A percentile compares a stretch with the other conserved stretches of the same genome.
Conservation (phyloP, 23 tunicate genomes). For the Corella eumyota region DNA sequence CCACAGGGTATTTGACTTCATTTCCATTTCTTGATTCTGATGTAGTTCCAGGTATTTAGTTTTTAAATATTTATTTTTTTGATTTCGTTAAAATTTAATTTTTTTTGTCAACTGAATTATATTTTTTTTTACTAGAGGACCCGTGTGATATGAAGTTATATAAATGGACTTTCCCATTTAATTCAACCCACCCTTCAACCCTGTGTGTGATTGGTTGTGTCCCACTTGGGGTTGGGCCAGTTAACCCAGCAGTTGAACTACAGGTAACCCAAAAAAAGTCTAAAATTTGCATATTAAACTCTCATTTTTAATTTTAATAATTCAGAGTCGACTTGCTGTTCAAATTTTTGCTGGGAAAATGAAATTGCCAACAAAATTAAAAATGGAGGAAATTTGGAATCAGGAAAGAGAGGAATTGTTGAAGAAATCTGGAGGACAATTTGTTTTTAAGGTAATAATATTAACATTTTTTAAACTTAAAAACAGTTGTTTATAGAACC, state of each 20-base stretch:
- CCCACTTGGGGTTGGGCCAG: slow-evolving; percentile 33
- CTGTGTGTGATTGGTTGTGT: slow-evolving; percentile 39
- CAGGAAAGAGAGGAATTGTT: slow-evolving; percentile 1
- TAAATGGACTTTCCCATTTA: slow-evolving; percentile 57
- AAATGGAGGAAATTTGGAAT: slow-evolving; percentile 16
- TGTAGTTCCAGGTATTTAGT: slow-evolving; percentile 42
- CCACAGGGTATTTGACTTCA: slow-evolving; percentile 32
- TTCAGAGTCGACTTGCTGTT: slow-evolving; percentile 38
- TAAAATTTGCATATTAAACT: neutral
- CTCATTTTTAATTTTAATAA: neutral
- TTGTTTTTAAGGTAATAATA: slow-evolving; percentile 3
- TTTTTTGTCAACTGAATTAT: neutral
- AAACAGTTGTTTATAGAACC: neutral
- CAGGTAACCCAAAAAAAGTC: slow-evolving; percentile 22
- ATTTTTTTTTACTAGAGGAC: neutral
- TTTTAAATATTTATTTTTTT: too few relatives aligned
- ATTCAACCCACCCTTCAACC: slow-evolving; percentile 15
- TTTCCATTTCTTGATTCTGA: slow-evolving; percentile 33
- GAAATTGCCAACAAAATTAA: slow-evolving; percentile 20
- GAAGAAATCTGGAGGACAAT: slow-evolving; percentile 9
- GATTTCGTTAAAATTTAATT: too few relatives aligned
- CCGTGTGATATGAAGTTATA: slow-evolving; percentile 5
- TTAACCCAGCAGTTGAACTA: slow-evolving; percentile 11
- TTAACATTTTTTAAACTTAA: neutral
- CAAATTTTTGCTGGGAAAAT: slow-evolving; percentile 31